Percentiles rank a stretch among this genome's conserved stretches.
Conservation (phyloP, 2,113 vertebrate genomes). For the Brachionichthys hirsutus region DNA sequence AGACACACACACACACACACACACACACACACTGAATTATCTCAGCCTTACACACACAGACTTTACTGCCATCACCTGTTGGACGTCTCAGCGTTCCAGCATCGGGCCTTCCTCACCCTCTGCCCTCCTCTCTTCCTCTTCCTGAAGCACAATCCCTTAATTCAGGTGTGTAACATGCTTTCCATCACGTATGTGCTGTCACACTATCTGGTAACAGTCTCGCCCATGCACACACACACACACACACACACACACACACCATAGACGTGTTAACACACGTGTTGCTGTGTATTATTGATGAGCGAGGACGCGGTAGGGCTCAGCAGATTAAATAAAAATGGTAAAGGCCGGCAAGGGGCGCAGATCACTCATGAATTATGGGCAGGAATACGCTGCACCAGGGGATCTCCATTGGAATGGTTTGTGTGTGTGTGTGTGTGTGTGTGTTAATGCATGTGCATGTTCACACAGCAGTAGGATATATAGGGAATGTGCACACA, state of each 20-base stretch:
- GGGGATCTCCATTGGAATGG: slow-evolving; percentile 81
- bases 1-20: slow-evolving; percentile 31
- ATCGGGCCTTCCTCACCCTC: too few species aligned
- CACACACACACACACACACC: slow-evolving; percentile 41
- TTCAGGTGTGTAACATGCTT: slow-evolving; percentile 8
- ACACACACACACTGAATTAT: slow-evolving; percentile 8
- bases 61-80: too few species aligned
- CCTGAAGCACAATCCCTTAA: neutral
- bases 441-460: slow-evolving; percentile 13
- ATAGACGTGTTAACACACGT: slow-evolving; percentile 91
- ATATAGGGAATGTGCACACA: slow-evolving; percentile 10
- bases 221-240: neutral
- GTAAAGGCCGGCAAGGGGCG: slow-evolving; percentile 88
- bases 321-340: slow-evolving; percentile 92
- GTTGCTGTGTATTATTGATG: slow-evolving; percentile 89
- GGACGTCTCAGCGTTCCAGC: neutral
- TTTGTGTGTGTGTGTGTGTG: slow-evolving; percentile 17
- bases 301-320: slow-evolving; percentile 81
- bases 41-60: neutral
- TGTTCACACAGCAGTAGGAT: slow-evolving; percentile 16
- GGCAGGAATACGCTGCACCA: slow-evolving; percentile 83
- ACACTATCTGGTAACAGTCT: neutral
- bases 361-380: slow-evolving; percentile 96
- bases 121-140: slow-evolving; percentile 6
- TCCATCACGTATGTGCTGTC: slow-evolving; percentile 10